Evolutionary conservation across 2,888 invertebrate genomes (phyloP), one percentile per base, ranked within the genome.

Genomic region (Cecidostiba fungosa): DNA sequence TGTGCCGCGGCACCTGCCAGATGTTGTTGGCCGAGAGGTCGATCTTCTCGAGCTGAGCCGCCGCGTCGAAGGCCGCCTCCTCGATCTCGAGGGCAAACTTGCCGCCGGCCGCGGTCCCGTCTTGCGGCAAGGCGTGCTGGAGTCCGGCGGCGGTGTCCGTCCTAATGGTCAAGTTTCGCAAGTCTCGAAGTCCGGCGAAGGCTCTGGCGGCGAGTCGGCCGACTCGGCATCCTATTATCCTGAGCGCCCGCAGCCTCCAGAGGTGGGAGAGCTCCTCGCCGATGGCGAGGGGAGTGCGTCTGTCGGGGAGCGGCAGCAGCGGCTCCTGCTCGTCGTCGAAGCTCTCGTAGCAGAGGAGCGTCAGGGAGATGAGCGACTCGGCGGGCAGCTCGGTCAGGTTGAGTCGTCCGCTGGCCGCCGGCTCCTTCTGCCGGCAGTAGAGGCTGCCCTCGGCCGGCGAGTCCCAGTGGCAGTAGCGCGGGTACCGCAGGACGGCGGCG

Each of bases 1-100:
- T 95, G 91, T 96, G 96, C 91, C 97, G 97, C 36, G 98, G 97
- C 92, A 98, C 96, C 82, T 97, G 97, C 97, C 97, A 97, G 92
- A 98, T 97, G 93, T 98, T 98, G 93, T 98, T 98, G 91, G 96
- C 96, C 92, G 97, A 97, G 88, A 98, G 94, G 92, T 98, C 98
- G 88, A 98, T 95, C 89, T 96, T 95, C 93, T 98, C 98, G 90
- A 98, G 94, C 92, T 97, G 97, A 87, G 96, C 95, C 85, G 97
- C 96, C 86, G 96, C 95, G 86, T 95, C 94, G 93, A 98, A 97
- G 90, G 97, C 97, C 88, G 97, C 96, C 59, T 95, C 94, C 90
- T 97, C 96, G 90, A 98, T 95, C 93, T 98, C 97, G 92, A 98
- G 95, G 91, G 96, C 97, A 94, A 97, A 96, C 77, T 90, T 89